Base-by-base conservation (phyloP, 1,140 invertebrate genomes). In the Brachionus paranguensis region DNA sequence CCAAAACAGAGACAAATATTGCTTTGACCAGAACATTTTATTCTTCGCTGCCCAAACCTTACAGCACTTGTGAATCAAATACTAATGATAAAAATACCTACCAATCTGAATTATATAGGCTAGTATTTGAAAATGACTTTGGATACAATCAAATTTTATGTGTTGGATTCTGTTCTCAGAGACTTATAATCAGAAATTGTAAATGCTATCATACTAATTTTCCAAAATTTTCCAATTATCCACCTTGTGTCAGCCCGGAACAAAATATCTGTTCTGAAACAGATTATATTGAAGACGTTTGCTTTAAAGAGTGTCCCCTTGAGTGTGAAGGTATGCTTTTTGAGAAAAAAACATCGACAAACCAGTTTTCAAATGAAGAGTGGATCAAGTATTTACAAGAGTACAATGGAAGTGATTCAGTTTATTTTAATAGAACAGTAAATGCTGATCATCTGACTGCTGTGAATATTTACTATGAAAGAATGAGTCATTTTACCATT, bases 391-490 rank as follows among this genome's bases (percentile, higher is more conserved):
- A 43, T 24, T 43, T 74, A 17, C 70, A 74, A 20, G 37, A 45
- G 17, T 74, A 68, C n/a, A 41, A 68, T 68, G 24, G 24, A 41
- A 14, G 14, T 33, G 65, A 68, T 29, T 8, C 10, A 24, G 14
- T 33, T 12, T 29, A 68, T 41, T 29, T 68, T 29, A 68, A 68
- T 12, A 33, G 3, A 33, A 68, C 20, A 24, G n/a, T 27, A 29
- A 29, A 27, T 12, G 17, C 11, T 33, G 27, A 68, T 41, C 17
- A 68, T 12, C 3, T 68, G 8, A 29, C 29, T 6, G 27, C 27
- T 68, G 65, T 68, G 65, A 74, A 45, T 10, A 74, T 79, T 17
- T 79, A 60, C 29, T 79, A 79, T 33, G 47, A 79, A 33, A 60
- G 1, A 37, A 12, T 79, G 14, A 55, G 47, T 11, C 60, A 53